These are phyloP conservation scores for Marisa cornuarietis DNA, from an alignment of 1,140 invertebrate species.

Conservation along the genomic window DNA sequence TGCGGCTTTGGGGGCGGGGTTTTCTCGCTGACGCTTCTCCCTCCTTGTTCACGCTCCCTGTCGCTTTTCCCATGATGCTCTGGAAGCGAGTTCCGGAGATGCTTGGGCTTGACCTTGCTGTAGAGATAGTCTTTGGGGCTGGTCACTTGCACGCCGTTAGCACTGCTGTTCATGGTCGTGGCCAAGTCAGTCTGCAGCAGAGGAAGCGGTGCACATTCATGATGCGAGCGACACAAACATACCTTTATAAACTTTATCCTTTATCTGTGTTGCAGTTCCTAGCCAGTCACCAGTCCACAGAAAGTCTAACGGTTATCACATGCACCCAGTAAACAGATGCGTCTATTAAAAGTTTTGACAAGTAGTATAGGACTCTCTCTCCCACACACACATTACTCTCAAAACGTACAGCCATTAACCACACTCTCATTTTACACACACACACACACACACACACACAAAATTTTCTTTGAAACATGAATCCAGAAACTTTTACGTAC, in stretches of 20 bases:
- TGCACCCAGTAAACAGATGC: background rate
- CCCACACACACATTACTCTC: background rate
- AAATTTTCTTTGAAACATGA: background rate
- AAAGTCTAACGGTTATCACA: background rate
- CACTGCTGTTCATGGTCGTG: background rate
- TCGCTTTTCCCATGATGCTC: background rate
- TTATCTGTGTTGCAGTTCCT: background rate
- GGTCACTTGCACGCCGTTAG: background rate
- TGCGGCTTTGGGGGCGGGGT: background rate
- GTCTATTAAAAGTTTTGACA: background rate
- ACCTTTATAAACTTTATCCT: background rate
- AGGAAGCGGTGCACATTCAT: background rate
- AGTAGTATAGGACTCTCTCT: background rate
- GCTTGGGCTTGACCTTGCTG: conserved; percentile 4
- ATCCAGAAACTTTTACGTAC: conserved; percentile 1
- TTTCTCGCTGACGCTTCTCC: no score
- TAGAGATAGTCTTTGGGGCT: background rate
- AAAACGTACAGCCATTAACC: background rate
- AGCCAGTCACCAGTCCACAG: background rate
- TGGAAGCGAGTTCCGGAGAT: background rate
- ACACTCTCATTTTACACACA: conserved; percentile 3
- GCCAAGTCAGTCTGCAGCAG: background rate
- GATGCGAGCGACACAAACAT: background rate
- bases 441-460: conserved; percentile 13
- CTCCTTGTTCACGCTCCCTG: background rate